Conservation (phyloP, 2,113 vertebrate genomes). For the Bubo bubo region DNA sequence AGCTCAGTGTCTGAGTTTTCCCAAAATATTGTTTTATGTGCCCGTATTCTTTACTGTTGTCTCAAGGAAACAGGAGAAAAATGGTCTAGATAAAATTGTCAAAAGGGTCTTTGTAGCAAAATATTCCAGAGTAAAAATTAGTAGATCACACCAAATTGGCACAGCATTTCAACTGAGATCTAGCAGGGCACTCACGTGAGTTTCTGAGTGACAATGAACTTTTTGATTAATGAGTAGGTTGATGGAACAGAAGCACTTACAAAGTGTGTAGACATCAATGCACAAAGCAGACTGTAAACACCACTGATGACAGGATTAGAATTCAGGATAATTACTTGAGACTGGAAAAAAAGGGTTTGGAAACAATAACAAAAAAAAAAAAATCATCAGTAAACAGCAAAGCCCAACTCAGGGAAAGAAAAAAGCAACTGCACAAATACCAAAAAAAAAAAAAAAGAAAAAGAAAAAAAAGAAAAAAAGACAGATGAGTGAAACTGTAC, state of each 20-base stretch:
- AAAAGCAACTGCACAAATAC: background rate
- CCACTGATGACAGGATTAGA: background rate
- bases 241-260: background rate
- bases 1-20: background rate
- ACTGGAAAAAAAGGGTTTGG: background rate
- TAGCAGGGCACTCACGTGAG: background rate
- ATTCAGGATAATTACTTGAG: background rate
- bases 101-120: background rate
- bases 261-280: background rate
- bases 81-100: background rate
- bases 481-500: background rate
- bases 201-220: background rate
- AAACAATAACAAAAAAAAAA: background rate
- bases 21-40: background rate
- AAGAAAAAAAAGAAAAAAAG: background rate
- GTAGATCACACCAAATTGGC: background rate
- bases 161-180: background rate
- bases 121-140: background rate
- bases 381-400: background rate
- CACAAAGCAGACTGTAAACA: background rate
- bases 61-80: background rate
- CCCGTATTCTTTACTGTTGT: accelerated
- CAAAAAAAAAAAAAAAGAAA: background rate
- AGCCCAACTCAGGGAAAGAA: background rate
- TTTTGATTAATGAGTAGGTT: background rate